Percentiles rank a stretch among this genome's conserved stretches.
Conservation (phyloP, 2,113 vertebrate genomes). For the Sinocyclocheilus rhinocerous region DNA sequence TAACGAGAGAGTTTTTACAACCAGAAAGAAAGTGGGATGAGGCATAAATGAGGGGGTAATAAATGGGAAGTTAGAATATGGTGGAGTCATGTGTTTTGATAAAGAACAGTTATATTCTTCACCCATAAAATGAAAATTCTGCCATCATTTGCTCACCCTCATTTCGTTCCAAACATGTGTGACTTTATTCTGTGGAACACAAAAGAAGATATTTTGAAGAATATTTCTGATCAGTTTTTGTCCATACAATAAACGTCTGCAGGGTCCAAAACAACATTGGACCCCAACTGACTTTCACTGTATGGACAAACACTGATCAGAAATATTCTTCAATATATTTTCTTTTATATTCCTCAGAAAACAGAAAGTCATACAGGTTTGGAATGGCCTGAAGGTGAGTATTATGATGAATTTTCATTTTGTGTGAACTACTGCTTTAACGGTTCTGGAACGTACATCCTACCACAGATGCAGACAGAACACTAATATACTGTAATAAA, state of each 20-base stretch:
- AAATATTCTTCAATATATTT: background rate
- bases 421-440: background rate
- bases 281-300: background rate
- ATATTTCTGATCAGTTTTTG: background rate
- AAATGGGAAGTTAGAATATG: conserved; percentile 27
- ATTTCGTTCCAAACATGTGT: background rate
- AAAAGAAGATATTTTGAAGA: background rate
- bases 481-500: background rate
- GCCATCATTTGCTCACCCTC: background rate
- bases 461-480: background rate
- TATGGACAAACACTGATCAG: background rate
- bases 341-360: background rate
- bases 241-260: background rate
- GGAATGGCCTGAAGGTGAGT: background rate
- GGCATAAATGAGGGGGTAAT: conserved; percentile 33
- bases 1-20: conserved; percentile 18
- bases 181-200: background rate
- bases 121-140: background rate
- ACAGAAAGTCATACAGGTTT: background rate
- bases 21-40: conserved; percentile 24
- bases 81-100: background rate
- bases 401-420: background rate
- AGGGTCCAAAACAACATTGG: background rate
- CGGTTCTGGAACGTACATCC: too few relatives aligned
- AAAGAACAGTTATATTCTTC: background rate